Percentiles rank a stretch among this genome's conserved stretches.
These are phyloP conservation scores for Lysandra coridon DNA, from an alignment of 2,888 invertebrate species.

Conservation along the genomic window DNA sequence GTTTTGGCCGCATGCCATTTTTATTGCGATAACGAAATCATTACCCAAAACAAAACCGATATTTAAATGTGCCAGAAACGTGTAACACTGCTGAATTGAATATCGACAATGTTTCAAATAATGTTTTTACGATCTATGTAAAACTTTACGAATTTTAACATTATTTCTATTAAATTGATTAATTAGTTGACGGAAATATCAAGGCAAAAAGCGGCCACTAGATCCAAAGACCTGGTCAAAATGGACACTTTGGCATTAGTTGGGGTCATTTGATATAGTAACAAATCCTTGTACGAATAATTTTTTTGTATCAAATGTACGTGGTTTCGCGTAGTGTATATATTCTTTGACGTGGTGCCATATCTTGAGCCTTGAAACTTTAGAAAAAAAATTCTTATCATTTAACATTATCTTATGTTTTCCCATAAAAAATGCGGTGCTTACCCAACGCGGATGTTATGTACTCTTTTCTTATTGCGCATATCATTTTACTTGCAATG, in stretches of 20 bases:
- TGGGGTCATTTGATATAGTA: no score
- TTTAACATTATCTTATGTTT: no score
- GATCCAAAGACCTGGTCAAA: no score
- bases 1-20: slow-evolving; percentile 21
- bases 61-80: not conserved
- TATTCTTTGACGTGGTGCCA: no score
- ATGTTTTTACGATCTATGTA: not conserved
- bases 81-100: not conserved
- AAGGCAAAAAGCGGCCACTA: no score
- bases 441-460: not conserved
- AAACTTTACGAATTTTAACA: not conserved
- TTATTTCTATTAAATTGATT: not conserved
- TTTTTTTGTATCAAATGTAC: no score
- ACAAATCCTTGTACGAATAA: no score
- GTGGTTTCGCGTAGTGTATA: no score
- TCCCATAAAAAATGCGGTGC: not conserved
- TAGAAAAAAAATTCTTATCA: no score
- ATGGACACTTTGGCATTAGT: no score
- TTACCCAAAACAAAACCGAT: not conserved
- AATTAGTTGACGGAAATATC: not conserved
- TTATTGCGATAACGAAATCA: slow-evolving; percentile 13
- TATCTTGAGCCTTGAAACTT: no score
- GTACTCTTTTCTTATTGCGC: not conserved
- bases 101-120: not conserved
- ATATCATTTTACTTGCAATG: slow-evolving; percentile 19